Percentiles rank a stretch among this genome's conserved stretches.
Conservation (phyloP, 2,888 invertebrate species). For the Hemistola chrysoprasaria region DNA sequence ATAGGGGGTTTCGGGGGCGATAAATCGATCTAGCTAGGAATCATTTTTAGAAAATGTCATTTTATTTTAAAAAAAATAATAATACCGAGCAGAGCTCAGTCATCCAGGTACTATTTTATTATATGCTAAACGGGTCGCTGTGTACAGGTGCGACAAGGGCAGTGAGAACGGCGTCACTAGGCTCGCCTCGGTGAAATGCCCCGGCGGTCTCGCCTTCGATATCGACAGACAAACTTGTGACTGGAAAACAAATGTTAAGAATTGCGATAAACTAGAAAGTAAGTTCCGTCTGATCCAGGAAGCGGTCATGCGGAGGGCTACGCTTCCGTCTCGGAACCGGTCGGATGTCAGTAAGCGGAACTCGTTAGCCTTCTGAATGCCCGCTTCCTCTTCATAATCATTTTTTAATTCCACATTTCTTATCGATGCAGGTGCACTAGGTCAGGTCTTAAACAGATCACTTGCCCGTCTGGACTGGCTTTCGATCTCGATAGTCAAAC, state of each 20-base stretch:
- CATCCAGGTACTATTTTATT: neutral
- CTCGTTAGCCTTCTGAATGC: constrained; percentile 65
- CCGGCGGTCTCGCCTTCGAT: constrained; percentile 95
- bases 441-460: constrained; percentile 97
- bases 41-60: no score
- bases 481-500: constrained; percentile 99
- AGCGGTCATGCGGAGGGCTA: constrained; percentile 74
- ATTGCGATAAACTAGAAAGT: constrained; percentile 97
- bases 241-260: constrained; percentile 98
- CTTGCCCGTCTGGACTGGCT: constrained; percentile 97
- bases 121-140: constrained; percentile 60
- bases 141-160: constrained; percentile 94
- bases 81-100: no score
- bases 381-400: constrained; percentile 63
- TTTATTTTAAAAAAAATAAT: no score
- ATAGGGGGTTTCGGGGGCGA: no score
- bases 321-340: constrained; percentile 52
- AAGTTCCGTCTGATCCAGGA: constrained; percentile 83
- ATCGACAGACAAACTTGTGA: constrained; percentile 97
- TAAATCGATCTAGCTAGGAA: no score
- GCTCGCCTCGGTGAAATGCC: constrained; percentile 94
- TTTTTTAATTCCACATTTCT: constrained; percentile 78
- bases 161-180: constrained; percentile 93
- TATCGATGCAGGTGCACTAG: constrained; percentile 92
- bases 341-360: constrained; percentile 40